These are phyloP conservation scores for Choreutis nemorana DNA, from an alignment of 2,888 invertebrate species.

Conservation along the genomic window DNA sequence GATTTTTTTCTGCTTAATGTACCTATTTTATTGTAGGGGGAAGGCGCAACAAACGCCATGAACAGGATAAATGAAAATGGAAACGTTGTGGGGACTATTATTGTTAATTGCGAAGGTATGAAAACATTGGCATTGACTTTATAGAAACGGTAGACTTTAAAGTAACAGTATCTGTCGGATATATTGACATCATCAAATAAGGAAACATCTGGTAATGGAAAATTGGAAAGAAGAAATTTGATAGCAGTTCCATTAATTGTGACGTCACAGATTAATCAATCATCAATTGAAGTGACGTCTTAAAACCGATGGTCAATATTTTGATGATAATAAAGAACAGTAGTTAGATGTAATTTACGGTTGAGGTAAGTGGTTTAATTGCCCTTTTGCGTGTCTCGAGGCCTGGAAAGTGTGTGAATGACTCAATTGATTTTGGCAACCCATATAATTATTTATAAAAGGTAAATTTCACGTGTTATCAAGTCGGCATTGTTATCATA, in stretches of 20 bases:
- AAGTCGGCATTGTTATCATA: too few species aligned
- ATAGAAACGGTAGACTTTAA: too few species aligned
- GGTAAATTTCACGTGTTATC: too few species aligned
- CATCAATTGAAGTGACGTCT: neutral
- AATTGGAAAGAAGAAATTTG: neutral
- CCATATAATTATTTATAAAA: neutral
- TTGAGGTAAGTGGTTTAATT: too few species aligned
- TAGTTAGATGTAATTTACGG: too few species aligned
- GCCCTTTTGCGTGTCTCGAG: too few species aligned
- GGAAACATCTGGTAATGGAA: too few species aligned
- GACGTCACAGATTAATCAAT: neutral
- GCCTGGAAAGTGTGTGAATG: too few species aligned
- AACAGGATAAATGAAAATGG: constrained; percentile 49
- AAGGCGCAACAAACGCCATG: constrained; percentile 38
- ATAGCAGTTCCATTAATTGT: neutral
- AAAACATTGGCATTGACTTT: neutral
- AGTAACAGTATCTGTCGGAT: too few species aligned
- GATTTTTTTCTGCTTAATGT: too few species aligned
- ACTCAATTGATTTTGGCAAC: neutral
- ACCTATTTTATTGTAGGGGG: constrained; percentile 48
- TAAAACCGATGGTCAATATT: neutral
- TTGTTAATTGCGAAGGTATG: constrained; percentile 52
- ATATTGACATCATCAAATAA: too few species aligned
- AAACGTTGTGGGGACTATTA: constrained; percentile 52
- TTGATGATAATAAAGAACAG: too few species aligned